Evolutionary conservation across 2,888 invertebrate genomes (phyloP).

Genomic region (Cantharis lateralis): DNA sequence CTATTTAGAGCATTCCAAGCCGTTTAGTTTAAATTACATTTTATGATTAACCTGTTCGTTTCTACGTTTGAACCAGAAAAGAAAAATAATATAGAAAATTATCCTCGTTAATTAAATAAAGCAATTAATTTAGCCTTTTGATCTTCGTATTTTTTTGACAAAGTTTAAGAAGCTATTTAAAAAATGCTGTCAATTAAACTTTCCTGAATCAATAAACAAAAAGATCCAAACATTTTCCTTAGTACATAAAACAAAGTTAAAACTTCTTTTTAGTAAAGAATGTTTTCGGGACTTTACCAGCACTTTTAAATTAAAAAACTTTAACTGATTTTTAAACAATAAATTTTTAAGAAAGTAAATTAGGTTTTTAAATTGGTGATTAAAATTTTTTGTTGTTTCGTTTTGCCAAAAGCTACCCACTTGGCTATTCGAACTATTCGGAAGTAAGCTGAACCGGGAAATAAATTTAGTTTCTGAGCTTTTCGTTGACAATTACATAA

Average conservation of each 20-base stretch:
- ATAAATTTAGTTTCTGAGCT: background rate
- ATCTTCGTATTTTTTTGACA: background rate
- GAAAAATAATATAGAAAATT: background rate
- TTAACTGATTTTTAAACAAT: background rate
- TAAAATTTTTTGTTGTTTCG: background rate
- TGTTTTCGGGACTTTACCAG: background rate
- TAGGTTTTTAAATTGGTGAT: background rate
- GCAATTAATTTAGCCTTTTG: background rate
- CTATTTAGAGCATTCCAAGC: background rate
- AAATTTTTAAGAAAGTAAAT: background rate
- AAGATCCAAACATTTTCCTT: background rate
- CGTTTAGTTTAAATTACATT: background rate
- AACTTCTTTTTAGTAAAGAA: background rate
- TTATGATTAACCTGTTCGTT: background rate
- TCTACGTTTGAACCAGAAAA: background rate
- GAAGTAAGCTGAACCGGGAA: background rate
- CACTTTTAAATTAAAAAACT: background rate
- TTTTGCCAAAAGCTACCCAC: background rate
- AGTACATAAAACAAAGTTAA: background rate
- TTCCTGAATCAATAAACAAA: background rate
- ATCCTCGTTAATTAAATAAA: background rate
- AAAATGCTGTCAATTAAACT: background rate
- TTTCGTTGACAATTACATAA: background rate
- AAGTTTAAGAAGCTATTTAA: background rate
- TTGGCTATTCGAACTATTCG: background rate